Conservation (phyloP, 2,797 vertebrate species). For the Karalla daura region DNA sequence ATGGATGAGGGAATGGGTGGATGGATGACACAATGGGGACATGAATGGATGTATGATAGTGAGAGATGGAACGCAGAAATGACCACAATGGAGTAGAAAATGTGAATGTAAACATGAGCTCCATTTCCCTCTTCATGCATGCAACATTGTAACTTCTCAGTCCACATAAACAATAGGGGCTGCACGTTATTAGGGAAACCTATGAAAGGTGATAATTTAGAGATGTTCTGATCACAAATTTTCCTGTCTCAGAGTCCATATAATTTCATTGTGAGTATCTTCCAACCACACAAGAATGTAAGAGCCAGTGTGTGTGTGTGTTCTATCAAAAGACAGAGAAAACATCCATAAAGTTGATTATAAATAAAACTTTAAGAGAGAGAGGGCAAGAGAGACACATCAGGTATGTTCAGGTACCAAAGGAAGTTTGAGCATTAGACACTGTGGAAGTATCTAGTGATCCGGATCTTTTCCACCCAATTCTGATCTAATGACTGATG, state of each 20-base stretch:
- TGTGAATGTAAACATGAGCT: slow-evolving; percentile 12
- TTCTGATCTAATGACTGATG: too few relatives aligned
- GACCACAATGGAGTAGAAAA: slow-evolving; percentile 26
- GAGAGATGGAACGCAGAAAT: background rate
- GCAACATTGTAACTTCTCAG: background rate
- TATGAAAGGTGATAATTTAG: background rate
- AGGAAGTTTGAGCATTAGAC: too few relatives aligned
- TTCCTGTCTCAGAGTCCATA: background rate
- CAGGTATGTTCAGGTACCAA: too few relatives aligned
- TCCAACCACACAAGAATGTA: too few relatives aligned
- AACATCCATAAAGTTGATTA: too few relatives aligned
- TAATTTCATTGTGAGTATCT: too few relatives aligned
- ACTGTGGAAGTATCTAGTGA: too few relatives aligned
- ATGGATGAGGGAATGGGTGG: background rate
- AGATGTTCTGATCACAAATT: background rate
- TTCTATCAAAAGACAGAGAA: too few relatives aligned
- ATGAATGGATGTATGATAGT: slow-evolving; percentile 4
- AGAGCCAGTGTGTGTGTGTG: too few relatives aligned
- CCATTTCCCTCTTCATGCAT: background rate
- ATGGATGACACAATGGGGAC: background rate
- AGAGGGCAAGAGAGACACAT: too few relatives aligned
- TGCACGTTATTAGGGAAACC: background rate
- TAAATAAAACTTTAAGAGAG: too few relatives aligned
- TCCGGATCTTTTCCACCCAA: too few relatives aligned
- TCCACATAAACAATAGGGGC: background rate